These are phyloP conservation scores for Corythornis cristatus DNA, from an alignment of 2,113 vertebrate species.

Conservation along the genomic window DNA sequence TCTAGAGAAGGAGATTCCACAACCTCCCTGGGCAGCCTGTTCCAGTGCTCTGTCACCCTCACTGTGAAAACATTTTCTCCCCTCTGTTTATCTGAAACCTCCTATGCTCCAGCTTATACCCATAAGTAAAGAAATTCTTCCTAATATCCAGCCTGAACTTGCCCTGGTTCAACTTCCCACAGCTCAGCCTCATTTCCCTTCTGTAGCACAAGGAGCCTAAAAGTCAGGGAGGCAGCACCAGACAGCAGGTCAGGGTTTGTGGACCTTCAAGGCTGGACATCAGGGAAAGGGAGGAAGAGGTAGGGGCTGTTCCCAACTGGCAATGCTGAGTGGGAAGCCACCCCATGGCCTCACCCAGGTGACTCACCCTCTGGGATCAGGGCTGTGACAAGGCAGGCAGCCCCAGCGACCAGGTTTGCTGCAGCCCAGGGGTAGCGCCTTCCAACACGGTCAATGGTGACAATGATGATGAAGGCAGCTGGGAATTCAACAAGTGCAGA, in stretches of 20 bases:
- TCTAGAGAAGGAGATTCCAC: too few relatives aligned
- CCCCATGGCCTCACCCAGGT: accelerated
- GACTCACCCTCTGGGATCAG: conserved; percentile 76
- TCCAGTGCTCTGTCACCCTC: too few relatives aligned
- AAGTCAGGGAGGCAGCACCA: too few relatives aligned
- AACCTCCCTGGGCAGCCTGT: too few relatives aligned
- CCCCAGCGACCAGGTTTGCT: conserved; percentile 71
- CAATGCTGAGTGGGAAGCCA: background rate
- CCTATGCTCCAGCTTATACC: too few relatives aligned
- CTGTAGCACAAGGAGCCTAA: background rate
- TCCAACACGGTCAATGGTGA: conserved; percentile 71
- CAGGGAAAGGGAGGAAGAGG: background rate
- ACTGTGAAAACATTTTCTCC: too few relatives aligned
- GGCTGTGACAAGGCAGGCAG: conserved; percentile 68
- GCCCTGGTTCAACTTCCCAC: background rate
- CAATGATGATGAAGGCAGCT: conserved; percentile 70
- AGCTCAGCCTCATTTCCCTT: background rate
- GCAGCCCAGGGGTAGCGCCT: conserved; percentile 79
- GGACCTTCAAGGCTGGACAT: background rate
- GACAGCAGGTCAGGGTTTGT: accelerated
- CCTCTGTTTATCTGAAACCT: too few relatives aligned
- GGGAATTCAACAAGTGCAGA: conserved; percentile 80
- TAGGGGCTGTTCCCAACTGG: background rate
- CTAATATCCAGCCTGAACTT: too few relatives aligned
- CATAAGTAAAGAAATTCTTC: too few relatives aligned